Evolutionary conservation across 1,140 invertebrate species (phyloP).

Genomic region (Euborellia annulipes): DNA sequence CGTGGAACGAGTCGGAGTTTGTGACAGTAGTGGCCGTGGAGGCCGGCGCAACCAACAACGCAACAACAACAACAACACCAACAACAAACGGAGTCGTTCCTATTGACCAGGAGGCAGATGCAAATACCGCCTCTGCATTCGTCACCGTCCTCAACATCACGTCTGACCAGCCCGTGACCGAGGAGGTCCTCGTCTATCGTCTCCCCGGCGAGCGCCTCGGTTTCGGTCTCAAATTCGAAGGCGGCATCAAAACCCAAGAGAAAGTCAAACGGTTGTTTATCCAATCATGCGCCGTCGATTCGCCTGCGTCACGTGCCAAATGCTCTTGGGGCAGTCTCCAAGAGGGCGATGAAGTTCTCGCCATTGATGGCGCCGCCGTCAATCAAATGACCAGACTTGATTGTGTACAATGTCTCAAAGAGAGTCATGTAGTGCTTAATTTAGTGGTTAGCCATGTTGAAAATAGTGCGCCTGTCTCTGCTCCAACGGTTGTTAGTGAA

Average conservation of each 20-base stretch:
- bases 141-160: conserved; percentile 33
- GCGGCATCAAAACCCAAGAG: conserved; percentile 59
- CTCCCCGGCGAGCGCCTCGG: conserved; percentile 77
- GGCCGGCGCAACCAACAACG: conserved; percentile 12
- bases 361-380: conserved; percentile 62
- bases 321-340: conserved; percentile 62
- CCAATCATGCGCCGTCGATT: conserved; percentile 74
- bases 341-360: conserved; percentile 76
- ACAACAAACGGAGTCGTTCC: conserved; percentile 19
- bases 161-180: conserved; percentile 29
- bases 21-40: conserved; percentile 55
- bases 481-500: too few relatives aligned
- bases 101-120: conserved; percentile 19
- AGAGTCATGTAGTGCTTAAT: conserved; percentile 62
- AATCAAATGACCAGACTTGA: conserved; percentile 68
- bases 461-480: conserved; percentile 21
- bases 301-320: conserved; percentile 63
- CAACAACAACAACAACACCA: conserved; percentile 32
- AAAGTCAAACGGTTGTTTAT: conserved; percentile 60
- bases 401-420: conserved; percentile 67
- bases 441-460: conserved; percentile 49
- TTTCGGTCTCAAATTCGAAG: conserved; percentile 82
- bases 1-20: conserved; percentile 28
- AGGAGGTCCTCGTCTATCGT: conserved; percentile 63
- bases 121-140: conserved; percentile 26